Evolutionary conservation across 2,888 invertebrate species (phyloP), one percentile per base, ranked within the genome.

Genomic region (Diabrotica balteata): DNA sequence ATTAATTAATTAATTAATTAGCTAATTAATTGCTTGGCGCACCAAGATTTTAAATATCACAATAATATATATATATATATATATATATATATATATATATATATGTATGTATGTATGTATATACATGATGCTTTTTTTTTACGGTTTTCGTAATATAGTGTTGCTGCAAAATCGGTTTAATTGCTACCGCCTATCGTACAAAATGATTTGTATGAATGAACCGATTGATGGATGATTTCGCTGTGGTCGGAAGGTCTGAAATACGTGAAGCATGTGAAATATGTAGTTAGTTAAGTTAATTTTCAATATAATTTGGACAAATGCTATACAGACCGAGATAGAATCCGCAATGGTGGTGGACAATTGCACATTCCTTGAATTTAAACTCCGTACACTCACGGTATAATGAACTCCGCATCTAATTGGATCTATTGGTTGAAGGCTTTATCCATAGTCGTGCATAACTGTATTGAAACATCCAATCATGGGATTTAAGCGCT

Each of bases 331-430:
- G 63, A 42, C n/a, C 42, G 50, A 47, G 45, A 49, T 42, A 47
- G 63, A 32, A 54, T 47, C n/a, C 49, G 59, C 58, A 58, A 11
- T 46, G n/a, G 58, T 45, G 58, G 62, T 50, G 55, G 54, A 63
- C 57, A 57, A 63, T 57, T 17, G 50, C 17, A 44, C 47, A 63
- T 63, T 63, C 57, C 63, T 63, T 57, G 57, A 47, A 55, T 55
- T 55, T 49, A 57, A 55, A 46, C 47, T 32, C 32, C 63, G 57
- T 57, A 43, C 32, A 32, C 32, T 32, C 22, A 63, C 54, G 47
- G 32, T 50, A 17, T 63, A 63, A 57, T 63, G 57, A 63, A 63
- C 57, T 50, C 57, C 57, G 45, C 49, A 42, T 17, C 11, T 62
- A 62, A 44, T 22, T 62, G 53, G 54, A 62, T 11, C 51, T 62